Base-by-base conservation (phyloP, 2,888 invertebrate genomes). In the Tenthredo mesomela region DNA sequence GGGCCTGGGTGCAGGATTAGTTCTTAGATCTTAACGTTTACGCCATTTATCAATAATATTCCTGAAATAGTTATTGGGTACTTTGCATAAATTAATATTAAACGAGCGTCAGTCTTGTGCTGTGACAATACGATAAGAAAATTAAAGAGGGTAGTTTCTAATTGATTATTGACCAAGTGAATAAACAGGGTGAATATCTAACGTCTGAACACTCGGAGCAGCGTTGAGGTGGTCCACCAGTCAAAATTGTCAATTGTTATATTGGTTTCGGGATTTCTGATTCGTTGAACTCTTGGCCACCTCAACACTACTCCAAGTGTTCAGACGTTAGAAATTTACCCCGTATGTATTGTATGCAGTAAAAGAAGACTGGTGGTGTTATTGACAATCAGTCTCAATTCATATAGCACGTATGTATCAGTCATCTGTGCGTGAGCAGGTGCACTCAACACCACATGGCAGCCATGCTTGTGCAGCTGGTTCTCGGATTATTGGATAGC, bases 361-460 rank as follows among this genome's bases (percentile, higher is more conserved):
- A 67, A 47, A 47, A 7, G 29, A 47, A 40, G 47, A 70, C 18
- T 9, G 7, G 82, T 82, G 82, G 47, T 65, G 82, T 82, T 82
- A 82, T 82, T 82, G 43, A 82, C 82, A n/a, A 15, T 37, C 50
- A 54, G 15, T 50, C 10, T n/a, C 9, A 18, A 80, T 29, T 33
- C 33, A 54, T 50, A 50, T 77, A 43, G 7, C 40, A n/a, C 37
- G 3, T 80, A 61, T 77, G 18, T 33, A 77, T 77, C 50, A 47
- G 25, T 77, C 33, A 80, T 40, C 61, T 43, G 29, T 84, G 67
- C 67, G 78, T 67, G 78, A 67, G 78, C 78, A 71, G 82, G 84
- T 85, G 84, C 84, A 85, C 43, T 85, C 84, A 82, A 77, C 84
- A 71, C 80, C 84, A 85, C 84, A 85, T 71, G 71, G 50, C 82